Evolutionary conservation across 2,797 vertebrate genomes (phyloP).

Genomic region (Morus bassanus): DNA sequence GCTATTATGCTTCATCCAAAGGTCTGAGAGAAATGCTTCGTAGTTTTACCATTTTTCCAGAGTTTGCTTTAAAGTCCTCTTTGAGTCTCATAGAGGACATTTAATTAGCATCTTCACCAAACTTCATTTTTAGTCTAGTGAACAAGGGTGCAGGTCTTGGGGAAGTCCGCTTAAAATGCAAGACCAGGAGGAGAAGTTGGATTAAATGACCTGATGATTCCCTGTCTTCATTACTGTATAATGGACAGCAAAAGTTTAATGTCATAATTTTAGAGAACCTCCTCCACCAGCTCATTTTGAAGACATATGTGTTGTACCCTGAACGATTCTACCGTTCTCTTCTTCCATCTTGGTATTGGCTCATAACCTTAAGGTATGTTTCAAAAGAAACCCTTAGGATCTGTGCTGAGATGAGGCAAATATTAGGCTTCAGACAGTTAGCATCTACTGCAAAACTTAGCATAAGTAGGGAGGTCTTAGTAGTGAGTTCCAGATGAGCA

Average conservation of each 20-base stretch:
- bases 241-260: neutral
- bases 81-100: neutral
- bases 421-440: neutral
- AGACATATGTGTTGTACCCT: rapidly evolving
- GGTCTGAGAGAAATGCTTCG: neutral
- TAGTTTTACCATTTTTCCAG: neutral
- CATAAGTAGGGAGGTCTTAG: neutral
- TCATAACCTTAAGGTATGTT: neutral
- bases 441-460: neutral
- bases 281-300: neutral
- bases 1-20: neutral
- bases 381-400: neutral
- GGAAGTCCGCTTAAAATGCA: neutral
- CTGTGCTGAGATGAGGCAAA: neutral
- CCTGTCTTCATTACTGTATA: neutral
- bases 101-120: neutral
- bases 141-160: rapidly evolving
- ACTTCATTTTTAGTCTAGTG: neutral
- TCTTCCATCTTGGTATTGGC: neutral
- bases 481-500: neutral
- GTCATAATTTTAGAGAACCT: neutral
- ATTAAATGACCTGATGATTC: neutral
- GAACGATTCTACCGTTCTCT: neutral
- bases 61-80: neutral
- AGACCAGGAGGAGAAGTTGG: neutral